Evolutionary conservation across 2,113 vertebrate genomes (phyloP).

Genomic region (Perca flavescens): DNA sequence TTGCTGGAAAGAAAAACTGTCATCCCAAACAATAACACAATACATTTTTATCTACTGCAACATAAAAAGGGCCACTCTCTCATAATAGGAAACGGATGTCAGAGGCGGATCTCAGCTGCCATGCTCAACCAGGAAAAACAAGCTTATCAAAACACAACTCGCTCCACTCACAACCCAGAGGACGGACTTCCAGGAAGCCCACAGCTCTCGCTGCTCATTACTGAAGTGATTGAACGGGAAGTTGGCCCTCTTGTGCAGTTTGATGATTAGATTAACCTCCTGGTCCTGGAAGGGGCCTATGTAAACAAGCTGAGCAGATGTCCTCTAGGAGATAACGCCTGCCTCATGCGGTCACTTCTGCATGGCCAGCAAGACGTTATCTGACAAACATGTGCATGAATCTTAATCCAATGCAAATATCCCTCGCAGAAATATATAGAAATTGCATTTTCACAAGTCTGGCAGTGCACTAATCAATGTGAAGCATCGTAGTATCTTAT

Average conservation of each 20-base stretch:
- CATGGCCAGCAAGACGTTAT: conserved; percentile 69
- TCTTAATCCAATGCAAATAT: conserved; percentile 73
- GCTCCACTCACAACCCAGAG: conserved; percentile 78
- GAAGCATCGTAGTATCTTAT: conserved; percentile 30
- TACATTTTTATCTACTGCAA: conserved; percentile 21
- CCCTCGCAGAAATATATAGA: conserved; percentile 40
- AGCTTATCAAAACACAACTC: conserved; percentile 85
- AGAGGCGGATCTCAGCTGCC: conserved; percentile 52
- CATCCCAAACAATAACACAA: conserved; percentile 8
- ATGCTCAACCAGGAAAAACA: conserved; percentile 73
- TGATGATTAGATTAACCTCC: conserved; percentile 85
- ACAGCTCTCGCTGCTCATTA: conserved; percentile 82
- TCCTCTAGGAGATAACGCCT: conserved; percentile 84
- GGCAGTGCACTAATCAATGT: conserved; percentile 52
- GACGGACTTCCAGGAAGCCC: conserved; percentile 79
- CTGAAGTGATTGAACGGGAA: conserved; percentile 85
- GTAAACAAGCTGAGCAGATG: conserved; percentile 83
- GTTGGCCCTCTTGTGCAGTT: conserved; percentile 81
- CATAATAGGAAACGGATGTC: conserved; percentile 79
- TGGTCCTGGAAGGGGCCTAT: conserved; percentile 70
- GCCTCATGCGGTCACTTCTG: conserved; percentile 74
- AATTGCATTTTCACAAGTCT: conserved; percentile 29
- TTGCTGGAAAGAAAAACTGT: conserved; percentile 1
- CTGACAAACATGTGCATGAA: conserved; percentile 72
- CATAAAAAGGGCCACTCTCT: conserved; percentile 33